Percentiles rank a stretch among this genome's conserved stretches.
These are phyloP conservation scores for Platyura marginata DNA, from an alignment of 1,140 invertebrate species.

Conservation along the genomic window DNA sequence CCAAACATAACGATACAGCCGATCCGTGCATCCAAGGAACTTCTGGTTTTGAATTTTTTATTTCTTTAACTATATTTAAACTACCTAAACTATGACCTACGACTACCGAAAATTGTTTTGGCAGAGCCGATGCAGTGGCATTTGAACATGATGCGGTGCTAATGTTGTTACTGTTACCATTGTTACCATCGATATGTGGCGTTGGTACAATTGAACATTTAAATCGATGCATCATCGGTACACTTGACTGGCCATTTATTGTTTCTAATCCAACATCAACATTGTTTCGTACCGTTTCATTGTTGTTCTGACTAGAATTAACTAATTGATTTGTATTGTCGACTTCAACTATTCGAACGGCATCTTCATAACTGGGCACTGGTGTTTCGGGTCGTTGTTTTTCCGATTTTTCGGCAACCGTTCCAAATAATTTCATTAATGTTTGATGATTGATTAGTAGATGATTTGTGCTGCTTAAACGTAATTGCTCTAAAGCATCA, in stretches of 20 bases:
- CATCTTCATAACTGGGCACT: conserved; percentile 4
- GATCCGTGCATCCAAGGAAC: too few species aligned
- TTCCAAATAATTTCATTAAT: conserved; percentile 21
- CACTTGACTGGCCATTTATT: background rate
- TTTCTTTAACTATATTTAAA: background rate
- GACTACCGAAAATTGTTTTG: background rate
- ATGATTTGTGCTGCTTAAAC: conserved; percentile 18
- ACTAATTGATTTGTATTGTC: too few species aligned
- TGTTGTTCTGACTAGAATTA: background rate
- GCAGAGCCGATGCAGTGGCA: too few species aligned
- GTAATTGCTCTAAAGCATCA: conserved; percentile 35
- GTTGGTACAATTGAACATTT: background rate
- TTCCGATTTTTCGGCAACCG: conserved; percentile 5
- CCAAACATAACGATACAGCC: too few species aligned
- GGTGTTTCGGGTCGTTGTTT: conserved; percentile 13
- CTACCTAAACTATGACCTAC: background rate
- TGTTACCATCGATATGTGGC: background rate
- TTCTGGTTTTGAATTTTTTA: background rate
- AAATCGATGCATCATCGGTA: background rate
- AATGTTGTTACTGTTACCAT: background rate
- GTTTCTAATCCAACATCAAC: too few species aligned
- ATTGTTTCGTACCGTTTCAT: background rate
- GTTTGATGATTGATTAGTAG: conserved; percentile 14
- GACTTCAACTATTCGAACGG: too few species aligned
- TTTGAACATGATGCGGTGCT: too few species aligned